Evolutionary conservation across 2,797 vertebrate genomes (phyloP).

Genomic region (Streptopelia turtur): DNA sequence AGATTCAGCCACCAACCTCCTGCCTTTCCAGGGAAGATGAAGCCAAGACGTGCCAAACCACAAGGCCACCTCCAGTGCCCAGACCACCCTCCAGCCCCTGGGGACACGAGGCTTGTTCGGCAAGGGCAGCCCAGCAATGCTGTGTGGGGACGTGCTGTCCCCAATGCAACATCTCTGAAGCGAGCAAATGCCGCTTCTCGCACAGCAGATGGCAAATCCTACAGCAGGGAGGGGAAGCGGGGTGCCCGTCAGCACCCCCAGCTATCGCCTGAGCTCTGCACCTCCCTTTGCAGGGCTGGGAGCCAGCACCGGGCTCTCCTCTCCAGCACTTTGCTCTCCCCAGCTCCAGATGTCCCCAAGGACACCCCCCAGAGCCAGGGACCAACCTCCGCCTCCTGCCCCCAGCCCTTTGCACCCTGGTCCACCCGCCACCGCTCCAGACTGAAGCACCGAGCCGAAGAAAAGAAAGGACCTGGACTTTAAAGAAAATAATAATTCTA

Average conservation of each 20-base stretch:
- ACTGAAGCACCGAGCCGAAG: neutral
- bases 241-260: conserved; percentile 57
- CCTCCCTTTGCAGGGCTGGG: conserved; percentile 37
- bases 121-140: neutral
- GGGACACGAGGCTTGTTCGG: fast-evolving
- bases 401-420: neutral
- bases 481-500: conserved; percentile 21
- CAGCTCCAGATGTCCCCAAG: neutral
- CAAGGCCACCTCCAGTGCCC: neutral
- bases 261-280: conserved; percentile 38
- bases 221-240: conserved; percentile 24
- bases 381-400: neutral
- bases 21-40: neutral
- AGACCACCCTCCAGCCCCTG: fast-evolving
- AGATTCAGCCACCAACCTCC: neutral
- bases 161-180: neutral
- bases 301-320: conserved; percentile 42
- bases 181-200: conserved; percentile 44
- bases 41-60: neutral
- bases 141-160: neutral
- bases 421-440: neutral
- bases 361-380: neutral
- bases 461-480: neutral
- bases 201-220: conserved; percentile 55
- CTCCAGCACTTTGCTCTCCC: neutral